A percentile compares a stretch with the other conserved stretches of the same genome.
Conservation (phyloP, 2,888 invertebrate species). For the Coelogynopora nodosa region DNA sequence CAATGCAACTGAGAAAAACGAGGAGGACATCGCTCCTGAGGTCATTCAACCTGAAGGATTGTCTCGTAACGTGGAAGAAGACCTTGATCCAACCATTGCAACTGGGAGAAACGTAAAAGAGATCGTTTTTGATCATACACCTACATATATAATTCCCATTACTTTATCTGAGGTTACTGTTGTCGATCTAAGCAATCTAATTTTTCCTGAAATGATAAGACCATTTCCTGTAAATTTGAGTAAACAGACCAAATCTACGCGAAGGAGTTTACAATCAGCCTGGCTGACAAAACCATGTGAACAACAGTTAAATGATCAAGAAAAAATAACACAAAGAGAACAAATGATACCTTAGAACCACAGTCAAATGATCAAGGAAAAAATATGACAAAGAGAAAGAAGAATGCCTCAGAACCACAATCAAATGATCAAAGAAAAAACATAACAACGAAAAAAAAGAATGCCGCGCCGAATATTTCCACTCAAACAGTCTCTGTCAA, state of each 20-base stretch:
- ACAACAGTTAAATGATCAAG: too few relatives aligned
- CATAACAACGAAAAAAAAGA: neutral
- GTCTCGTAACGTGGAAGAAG: too few relatives aligned
- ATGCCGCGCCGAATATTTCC: neutral
- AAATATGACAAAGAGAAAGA: too few relatives aligned
- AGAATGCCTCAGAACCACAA: neutral
- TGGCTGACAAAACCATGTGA: neutral
- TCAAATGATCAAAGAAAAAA: neutral
- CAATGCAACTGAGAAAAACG: too few relatives aligned
- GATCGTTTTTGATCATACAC: neutral
- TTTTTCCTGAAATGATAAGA: neutral
- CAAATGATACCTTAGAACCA: neutral
- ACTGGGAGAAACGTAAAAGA: neutral
- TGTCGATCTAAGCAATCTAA: neutral
- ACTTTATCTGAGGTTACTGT: neutral
- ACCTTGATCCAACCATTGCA: too few relatives aligned
- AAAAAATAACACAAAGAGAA: too few relatives aligned
- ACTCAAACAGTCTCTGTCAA: neutral
- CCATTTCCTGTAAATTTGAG: neutral
- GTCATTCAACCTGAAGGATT: too few relatives aligned
- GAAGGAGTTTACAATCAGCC: neutral
- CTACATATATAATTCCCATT: neutral
- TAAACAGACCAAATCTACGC: neutral
- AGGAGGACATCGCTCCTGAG: too few relatives aligned
- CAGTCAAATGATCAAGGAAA: neutral